Conservation (phyloP, 2,888 invertebrate genomes). For the Pimpla rufipes region DNA sequence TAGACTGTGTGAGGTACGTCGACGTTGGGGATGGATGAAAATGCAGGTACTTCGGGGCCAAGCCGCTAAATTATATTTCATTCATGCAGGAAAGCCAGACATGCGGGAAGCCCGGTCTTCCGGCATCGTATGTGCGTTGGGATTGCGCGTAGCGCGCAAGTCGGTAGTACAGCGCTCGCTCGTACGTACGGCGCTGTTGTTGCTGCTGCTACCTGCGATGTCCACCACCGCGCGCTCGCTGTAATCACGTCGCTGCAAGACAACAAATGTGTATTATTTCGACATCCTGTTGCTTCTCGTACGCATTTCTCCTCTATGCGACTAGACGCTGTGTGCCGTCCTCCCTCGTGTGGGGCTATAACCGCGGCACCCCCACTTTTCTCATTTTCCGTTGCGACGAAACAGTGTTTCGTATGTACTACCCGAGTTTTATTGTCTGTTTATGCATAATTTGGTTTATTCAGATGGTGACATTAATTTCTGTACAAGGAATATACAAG, state of each 20-base stretch:
- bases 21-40: constrained; percentile 79
- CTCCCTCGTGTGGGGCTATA: constrained; percentile 7
- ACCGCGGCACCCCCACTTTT: not conserved
- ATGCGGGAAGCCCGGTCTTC: constrained; percentile 72
- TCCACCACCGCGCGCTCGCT: constrained; percentile 51
- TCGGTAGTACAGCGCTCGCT: constrained; percentile 9
- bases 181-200: not conserved
- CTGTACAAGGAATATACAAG: no score
- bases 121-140: constrained; percentile 58
- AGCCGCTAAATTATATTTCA: constrained; percentile 80
- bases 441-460: not conserved
- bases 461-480: no score
- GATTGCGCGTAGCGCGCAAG: constrained; percentile 65
- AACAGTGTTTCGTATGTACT: not conserved
- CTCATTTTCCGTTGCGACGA: not conserved
- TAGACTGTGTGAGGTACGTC: constrained; percentile 64
- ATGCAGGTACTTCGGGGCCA: constrained; percentile 78
- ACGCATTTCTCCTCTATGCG: constrained; percentile 72
- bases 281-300: constrained; percentile 79
- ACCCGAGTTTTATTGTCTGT: not conserved
- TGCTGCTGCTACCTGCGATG: constrained; percentile 3
- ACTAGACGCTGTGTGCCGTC: constrained; percentile 62
- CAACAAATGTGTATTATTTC: constrained; percentile 80
- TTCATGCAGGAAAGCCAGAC: constrained; percentile 82
- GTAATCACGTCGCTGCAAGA: constrained; percentile 69